Evolutionary conservation across 2,888 invertebrate species (phyloP), one percentile per base, ranked within the genome.

Genomic region (Tetragnatha montana): DNA sequence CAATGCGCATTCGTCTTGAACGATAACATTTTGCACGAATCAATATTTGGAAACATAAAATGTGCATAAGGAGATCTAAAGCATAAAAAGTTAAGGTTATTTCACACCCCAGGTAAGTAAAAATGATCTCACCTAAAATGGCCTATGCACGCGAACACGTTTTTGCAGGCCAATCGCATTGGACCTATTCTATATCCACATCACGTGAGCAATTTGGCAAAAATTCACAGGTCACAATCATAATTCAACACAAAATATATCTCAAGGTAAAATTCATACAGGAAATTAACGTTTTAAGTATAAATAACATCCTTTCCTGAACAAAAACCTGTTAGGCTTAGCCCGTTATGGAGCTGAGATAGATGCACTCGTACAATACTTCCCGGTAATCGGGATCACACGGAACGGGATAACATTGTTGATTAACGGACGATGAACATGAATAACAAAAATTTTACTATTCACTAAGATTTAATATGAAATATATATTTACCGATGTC

Each of bases 361-460:
- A 78, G 22, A 81, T 19, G 71, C 84, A 86, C 86, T 79, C 82
- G 73, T 82, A 82, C 76, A 74, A 84, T 86, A 89, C 86, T 89
- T 89, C 89, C 86, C 89, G 86, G 89, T 89, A 89, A 89, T 89
- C 89, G 86, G 81, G 89, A 89, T 86, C 89, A 89, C 89, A 76
- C 69, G 83, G 80, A 80, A 71, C 80, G 68, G 51, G 70, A 79
- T 12, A 70, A 79, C 47, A 49, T 68, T 47, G 47, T 75, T n/a
- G 21, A 8, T 49, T 17, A 51, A n/a, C 21, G 76, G 50, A 35
- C 35, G 35, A 35, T 35, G 35, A 81, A 35, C 51, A 85, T 49
- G 70, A 71, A 79, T 35, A 76, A 50, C 19, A 17, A 71, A 17
- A 6, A 78, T 71, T 51, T 71, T 22, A n/a, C 22, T 14, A 8